Evolutionary conservation across 2,888 invertebrate genomes (phyloP).

Genomic region (Athetis lepigone): DNA sequence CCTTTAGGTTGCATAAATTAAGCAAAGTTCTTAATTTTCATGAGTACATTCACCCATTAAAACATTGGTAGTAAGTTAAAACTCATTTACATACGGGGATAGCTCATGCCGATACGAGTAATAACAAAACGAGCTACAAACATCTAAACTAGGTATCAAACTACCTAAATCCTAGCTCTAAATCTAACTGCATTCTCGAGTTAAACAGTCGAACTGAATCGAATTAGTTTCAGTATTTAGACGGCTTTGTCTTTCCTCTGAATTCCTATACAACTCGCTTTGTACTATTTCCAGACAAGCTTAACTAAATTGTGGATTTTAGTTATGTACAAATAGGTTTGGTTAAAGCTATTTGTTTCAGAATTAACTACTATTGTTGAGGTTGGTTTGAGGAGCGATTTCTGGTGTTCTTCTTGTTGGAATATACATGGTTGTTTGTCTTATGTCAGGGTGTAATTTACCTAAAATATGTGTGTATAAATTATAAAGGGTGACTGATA

Average conservation of each 20-base stretch:
- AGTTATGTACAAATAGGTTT: constrained; percentile 21
- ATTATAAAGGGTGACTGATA: too few species aligned
- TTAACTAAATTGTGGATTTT: constrained; percentile 31
- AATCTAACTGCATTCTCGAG: neutral
- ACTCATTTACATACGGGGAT: neutral
- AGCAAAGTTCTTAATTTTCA: too few species aligned
- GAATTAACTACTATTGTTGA: constrained; percentile 13
- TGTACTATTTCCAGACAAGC: constrained; percentile 35
- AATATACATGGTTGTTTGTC: too few species aligned
- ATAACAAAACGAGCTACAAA: neutral
- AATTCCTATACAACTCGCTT: constrained; percentile 26
- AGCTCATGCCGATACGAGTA: neutral
- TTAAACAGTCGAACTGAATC: constrained; percentile 24
- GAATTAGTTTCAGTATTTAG: constrained; percentile 41
- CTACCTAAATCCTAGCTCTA: neutral
- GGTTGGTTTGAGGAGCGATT: neutral
- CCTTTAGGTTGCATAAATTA: too few species aligned
- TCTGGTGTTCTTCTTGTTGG: too few species aligned
- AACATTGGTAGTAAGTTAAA: too few species aligned
- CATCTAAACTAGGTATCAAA: neutral
- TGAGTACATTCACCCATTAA: too few species aligned
- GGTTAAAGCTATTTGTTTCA: constrained; percentile 18
- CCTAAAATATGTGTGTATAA: too few species aligned
- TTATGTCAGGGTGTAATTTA: too few species aligned
- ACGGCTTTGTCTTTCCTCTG: constrained; percentile 39